Conservation (phyloP, 2,113 vertebrate genomes). For the Anoura caudifer region DNA sequence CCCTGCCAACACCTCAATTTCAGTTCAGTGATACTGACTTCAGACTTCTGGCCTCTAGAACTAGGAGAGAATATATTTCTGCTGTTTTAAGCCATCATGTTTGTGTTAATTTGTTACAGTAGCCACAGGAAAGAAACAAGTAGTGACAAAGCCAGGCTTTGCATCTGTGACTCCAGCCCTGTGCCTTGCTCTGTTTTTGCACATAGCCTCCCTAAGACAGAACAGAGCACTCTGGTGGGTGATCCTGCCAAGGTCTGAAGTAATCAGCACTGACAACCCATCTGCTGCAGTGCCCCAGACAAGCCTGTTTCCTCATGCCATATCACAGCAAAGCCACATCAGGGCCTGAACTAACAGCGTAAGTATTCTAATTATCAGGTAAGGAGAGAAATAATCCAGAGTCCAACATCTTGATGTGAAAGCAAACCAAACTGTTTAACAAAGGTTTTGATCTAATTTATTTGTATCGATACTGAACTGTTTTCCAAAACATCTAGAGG, state of each 20-base stretch:
- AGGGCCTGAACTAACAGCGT: neutral
- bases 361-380: constrained; percentile 15
- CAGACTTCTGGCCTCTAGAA: neutral
- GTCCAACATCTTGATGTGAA: constrained; percentile 17
- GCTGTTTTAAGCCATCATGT: neutral
- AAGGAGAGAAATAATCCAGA: constrained; percentile 8
- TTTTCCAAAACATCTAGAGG: neutral
- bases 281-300: neutral
- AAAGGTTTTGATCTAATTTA: constrained; percentile 44
- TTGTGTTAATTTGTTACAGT: neutral
- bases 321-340: neutral
- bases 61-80: neutral
- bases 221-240: neutral
- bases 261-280: neutral
- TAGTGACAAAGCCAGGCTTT: constrained; percentile 3
- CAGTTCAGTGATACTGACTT: neutral
- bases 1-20: constrained; percentile 7
- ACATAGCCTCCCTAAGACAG: neutral
- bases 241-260: neutral
- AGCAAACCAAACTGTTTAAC: neutral
- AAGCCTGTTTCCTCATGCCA: neutral
- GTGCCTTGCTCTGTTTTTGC: neutral
- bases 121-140: neutral
- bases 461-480: neutral
- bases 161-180: neutral